A percentile compares a stretch with the other conserved stretches of the same genome.
phyloP scores from a whole-genome alignment of 2,113 vertebrate genomes.

The Heterotis niloticus region DNA sequence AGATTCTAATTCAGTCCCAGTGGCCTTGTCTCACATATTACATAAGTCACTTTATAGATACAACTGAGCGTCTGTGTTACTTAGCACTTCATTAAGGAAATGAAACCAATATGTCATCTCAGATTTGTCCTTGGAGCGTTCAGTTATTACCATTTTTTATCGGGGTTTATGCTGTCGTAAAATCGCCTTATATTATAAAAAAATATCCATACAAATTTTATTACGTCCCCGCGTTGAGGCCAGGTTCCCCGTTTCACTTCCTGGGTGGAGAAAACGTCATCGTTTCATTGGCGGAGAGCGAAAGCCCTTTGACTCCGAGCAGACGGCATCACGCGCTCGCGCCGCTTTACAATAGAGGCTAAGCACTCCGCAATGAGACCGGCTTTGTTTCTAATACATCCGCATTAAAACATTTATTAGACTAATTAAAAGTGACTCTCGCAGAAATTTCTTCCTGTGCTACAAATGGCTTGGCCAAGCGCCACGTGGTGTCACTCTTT shows the following conservation, averaged over 20 bases:
- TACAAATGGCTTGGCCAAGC: conserved; percentile 62
- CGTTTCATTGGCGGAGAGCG: conserved; percentile 57
- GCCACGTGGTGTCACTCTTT: conserved; percentile 57
- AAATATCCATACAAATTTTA: conserved; percentile 48
- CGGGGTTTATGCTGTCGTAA: conserved; percentile 33
- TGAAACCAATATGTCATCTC: conserved; percentile 33
- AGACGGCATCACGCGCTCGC: conserved; percentile 59
- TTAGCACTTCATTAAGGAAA: conserved; percentile 42
- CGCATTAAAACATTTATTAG: conserved; percentile 69
- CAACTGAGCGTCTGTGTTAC: conserved; percentile 31
- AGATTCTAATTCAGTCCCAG: conserved; percentile 26
- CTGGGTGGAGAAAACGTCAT: conserved; percentile 42
- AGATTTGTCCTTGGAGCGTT: conserved; percentile 24
- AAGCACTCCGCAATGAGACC: conserved; percentile 54
- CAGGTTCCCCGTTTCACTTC: conserved; percentile 33
- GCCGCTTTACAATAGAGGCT: conserved; percentile 60
- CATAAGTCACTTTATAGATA: conserved; percentile 32
- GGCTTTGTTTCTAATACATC: conserved; percentile 66
- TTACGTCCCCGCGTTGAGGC: conserved; percentile 48
- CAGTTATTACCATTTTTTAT: conserved; percentile 38
- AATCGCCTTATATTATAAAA: conserved; percentile 38
- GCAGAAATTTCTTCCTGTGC: conserved; percentile 62
- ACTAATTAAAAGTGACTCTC: conserved; percentile 64
- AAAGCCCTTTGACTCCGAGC: conserved; percentile 57
- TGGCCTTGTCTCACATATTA: conserved; percentile 27